These are phyloP conservation scores for Pempheris klunzingeri DNA, from an alignment of 2,797 vertebrate species.

Conservation along the genomic window DNA sequence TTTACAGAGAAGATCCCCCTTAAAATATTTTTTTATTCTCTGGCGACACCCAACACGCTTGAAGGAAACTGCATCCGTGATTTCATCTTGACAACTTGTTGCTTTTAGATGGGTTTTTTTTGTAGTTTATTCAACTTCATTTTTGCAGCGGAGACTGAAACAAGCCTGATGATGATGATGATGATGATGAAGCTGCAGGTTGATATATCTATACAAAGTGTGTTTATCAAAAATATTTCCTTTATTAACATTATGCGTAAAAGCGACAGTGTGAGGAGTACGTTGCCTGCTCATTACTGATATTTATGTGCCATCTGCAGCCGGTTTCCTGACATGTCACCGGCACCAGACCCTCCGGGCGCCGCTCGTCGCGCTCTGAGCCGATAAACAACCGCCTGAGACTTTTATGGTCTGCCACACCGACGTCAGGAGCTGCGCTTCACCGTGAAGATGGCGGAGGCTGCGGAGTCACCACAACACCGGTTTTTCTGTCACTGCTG, in stretches of 20 bases:
- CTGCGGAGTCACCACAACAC: conserved; percentile 86
- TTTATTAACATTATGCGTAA: not conserved
- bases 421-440: conserved; percentile 69
- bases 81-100: conserved; percentile 33
- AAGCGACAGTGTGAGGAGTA: not conserved
- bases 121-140: conserved; percentile 11
- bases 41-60: conserved; percentile 50
- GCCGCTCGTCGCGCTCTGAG: conserved; percentile 27
- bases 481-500: conserved; percentile 95
- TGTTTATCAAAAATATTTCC: not conserved
- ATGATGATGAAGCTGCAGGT: not conserved
- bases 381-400: conserved; percentile 26
- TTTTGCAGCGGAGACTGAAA: not conserved
- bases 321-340: not conserved
- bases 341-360: conserved; percentile 7
- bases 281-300: not conserved
- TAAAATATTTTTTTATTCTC: conserved; percentile 23
- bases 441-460: conserved; percentile 91
- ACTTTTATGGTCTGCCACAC: conserved; percentile 65
- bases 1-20: not conserved
- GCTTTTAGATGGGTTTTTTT: conserved; percentile 20
- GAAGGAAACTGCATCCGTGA: conserved; percentile 40
- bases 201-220: not conserved
- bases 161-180: not conserved
- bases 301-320: not conserved